phyloP scores from a whole-genome alignment of 2,888 invertebrate genomes.

The Meghimatium bilineatum region DNA sequence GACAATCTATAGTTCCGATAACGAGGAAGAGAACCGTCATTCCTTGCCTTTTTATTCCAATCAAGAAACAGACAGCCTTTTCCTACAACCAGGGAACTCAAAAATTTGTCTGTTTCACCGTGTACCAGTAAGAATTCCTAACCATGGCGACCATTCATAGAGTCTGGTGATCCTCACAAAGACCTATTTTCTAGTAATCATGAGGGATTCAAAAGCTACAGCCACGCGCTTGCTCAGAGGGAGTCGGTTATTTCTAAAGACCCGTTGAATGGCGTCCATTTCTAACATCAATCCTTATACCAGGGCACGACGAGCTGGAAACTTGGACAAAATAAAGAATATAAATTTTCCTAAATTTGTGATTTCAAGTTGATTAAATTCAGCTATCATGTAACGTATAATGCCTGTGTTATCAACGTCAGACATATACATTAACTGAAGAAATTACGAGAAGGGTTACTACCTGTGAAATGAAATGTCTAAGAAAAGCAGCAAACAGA shows the following conservation, averaged over 20 bases:
- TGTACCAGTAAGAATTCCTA: slow-evolving; percentile 23
- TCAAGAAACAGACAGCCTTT: background rate
- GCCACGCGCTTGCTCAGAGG: slow-evolving; percentile 37
- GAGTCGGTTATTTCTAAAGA: slow-evolving; percentile 27
- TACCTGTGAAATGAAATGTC: no score
- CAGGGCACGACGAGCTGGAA: background rate
- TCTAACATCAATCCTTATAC: slow-evolving; percentile 17
- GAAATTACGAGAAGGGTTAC: no score
- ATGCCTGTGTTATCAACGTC: no score
- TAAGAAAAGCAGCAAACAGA: no score
- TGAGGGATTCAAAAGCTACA: slow-evolving; percentile 28
- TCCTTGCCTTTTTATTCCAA: background rate
- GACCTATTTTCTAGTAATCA: slow-evolving; percentile 38
- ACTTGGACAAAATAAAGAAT: background rate
- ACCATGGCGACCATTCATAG: slow-evolving; percentile 23
- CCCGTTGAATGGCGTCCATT: slow-evolving; percentile 31
- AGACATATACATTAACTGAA: no score
- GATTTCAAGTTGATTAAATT: background rate
- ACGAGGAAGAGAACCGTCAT: background rate
- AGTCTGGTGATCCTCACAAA: slow-evolving; percentile 19
- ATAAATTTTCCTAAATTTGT: background rate
- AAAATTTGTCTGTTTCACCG: slow-evolving; percentile 23
- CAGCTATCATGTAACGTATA: no score
- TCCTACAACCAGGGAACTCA: background rate
- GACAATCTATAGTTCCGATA: slow-evolving; percentile 1